Percentiles rank a stretch among this genome's conserved stretches.
Conservation (phyloP, 1,140 invertebrate species). For the Holotrichia oblita region DNA sequence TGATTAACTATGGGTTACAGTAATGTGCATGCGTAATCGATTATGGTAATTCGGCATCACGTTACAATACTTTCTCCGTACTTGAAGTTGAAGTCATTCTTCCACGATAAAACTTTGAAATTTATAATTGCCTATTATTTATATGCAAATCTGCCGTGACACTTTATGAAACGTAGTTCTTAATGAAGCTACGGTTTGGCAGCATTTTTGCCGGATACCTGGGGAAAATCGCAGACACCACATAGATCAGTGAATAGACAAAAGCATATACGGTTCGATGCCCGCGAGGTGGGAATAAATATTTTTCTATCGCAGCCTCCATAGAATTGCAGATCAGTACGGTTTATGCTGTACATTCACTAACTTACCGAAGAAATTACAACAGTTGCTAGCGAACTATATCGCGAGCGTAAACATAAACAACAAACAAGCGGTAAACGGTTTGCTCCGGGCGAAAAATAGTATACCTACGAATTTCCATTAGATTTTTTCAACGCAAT, state of each 20-base stretch:
- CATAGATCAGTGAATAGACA: conserved; percentile 28
- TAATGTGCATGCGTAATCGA: too few species aligned
- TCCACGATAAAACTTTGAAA: too few species aligned
- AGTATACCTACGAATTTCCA: neutral
- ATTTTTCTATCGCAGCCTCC: conserved; percentile 44
- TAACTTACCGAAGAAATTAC: conserved; percentile 27
- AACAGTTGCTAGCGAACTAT: conserved; percentile 29
- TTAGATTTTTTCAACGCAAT: neutral
- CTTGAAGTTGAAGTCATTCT: too few species aligned
- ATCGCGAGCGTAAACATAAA: conserved; percentile 12
- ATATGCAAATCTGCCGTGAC: too few species aligned
- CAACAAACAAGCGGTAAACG: conserved; percentile 3
- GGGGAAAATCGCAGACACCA: conserved; percentile 1
- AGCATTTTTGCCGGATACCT: neutral
- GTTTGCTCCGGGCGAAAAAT: too few species aligned
- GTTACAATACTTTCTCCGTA: too few species aligned
- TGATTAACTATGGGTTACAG: too few species aligned
- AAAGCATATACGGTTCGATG: conserved; percentile 45
- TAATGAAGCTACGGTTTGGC: neutral
- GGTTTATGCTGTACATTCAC: conserved; percentile 35
- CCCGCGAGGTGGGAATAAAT: conserved; percentile 44
- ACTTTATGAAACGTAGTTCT: too few species aligned
- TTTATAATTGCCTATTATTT: too few species aligned
- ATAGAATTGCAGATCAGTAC: conserved; percentile 37
- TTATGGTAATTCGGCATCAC: too few species aligned